phyloP scores from a whole-genome alignment of 2,113 vertebrate species.

The Phrynosoma platyrhinos region DNA sequence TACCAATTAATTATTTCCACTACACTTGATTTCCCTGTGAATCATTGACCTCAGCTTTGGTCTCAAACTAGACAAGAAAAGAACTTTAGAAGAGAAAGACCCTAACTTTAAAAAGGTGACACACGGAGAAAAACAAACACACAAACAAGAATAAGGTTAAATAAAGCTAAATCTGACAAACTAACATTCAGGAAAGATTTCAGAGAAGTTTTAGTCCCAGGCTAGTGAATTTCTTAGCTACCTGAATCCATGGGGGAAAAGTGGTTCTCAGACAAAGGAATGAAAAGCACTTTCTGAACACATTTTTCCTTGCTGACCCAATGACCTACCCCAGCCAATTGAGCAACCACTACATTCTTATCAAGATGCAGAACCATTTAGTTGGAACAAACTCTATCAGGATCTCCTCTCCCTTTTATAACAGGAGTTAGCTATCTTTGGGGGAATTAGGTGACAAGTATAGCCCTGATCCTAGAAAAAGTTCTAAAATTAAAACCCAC shows the following conservation, averaged over 20 bases:
- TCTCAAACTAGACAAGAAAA: neutral
- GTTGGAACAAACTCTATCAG: neutral
- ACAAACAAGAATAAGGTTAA: no score
- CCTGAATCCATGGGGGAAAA: neutral
- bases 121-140: no score
- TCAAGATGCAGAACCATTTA: neutral
- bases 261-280: neutral
- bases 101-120: neutral
- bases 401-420: neutral
- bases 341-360: neutral
- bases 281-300: neutral
- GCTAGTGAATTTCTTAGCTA: neutral
- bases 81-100: neutral
- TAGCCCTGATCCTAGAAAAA: no score
- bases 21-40: neutral
- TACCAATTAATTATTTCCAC: neutral
- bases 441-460: no score
- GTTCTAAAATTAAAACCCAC: no score
- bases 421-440: no score
- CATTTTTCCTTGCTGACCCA: neutral
- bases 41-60: neutral
- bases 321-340: neutral
- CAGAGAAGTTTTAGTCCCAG: neutral
- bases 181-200: neutral
- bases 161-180: no score